Conservation (phyloP, 2,888 invertebrate genomes). For the Zygothrica quintamaculata region DNA sequence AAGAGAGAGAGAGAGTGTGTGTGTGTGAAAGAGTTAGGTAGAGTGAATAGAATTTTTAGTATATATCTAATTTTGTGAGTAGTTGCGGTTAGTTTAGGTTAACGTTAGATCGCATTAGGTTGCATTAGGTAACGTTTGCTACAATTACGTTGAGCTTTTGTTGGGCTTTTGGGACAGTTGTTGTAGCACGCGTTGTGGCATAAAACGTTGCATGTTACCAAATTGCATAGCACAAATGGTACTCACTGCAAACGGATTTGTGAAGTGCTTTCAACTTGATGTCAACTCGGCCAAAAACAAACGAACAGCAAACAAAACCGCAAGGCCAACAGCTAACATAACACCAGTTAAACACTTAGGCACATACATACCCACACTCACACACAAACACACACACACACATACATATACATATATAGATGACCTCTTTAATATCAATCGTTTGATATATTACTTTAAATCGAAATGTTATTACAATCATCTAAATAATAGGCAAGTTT, state of each 20-base stretch:
- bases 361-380: neutral
- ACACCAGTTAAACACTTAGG: slow-evolving; percentile 1
- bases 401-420: slow-evolving; percentile 4
- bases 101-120: neutral
- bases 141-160: neutral
- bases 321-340: slow-evolving; percentile 27
- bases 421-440: slow-evolving; percentile 8
- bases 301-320: slow-evolving; percentile 31
- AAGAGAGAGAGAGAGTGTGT: neutral
- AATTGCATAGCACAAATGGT: slow-evolving; percentile 27
- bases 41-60: too few relatives aligned
- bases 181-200: slow-evolving; percentile 27
- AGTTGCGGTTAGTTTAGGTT: neutral
- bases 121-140: slow-evolving; percentile 9
- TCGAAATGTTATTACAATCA: slow-evolving; percentile 11
- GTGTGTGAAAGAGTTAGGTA: slow-evolving; percentile 10
- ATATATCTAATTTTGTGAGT: slow-evolving; percentile 37
- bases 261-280: slow-evolving; percentile 34
- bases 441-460: slow-evolving; percentile 26
- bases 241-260: slow-evolving; percentile 31
- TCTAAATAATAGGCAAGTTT: slow-evolving; percentile 9
- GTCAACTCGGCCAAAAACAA: slow-evolving; percentile 29
- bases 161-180: slow-evolving; percentile 11
- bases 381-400: neutral
- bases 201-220: slow-evolving; percentile 20